phyloP scores from a whole-genome alignment of 2,797 vertebrate genomes.

The Atherinosoma microstoma region DNA sequence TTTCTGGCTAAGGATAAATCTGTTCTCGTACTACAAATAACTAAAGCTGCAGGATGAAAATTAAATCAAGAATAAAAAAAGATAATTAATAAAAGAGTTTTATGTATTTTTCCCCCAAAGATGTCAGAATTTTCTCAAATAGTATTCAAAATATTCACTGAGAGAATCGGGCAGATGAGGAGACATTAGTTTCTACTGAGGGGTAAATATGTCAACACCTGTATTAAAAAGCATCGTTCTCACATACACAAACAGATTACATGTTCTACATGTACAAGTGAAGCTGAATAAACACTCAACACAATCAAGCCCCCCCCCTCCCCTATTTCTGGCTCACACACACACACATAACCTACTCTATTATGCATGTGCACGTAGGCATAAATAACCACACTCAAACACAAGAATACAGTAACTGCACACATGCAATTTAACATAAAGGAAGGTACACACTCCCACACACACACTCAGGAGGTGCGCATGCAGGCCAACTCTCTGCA shows the following conservation, averaged over 20 bases:
- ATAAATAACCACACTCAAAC: conserved; percentile 61
- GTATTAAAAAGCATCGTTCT: conserved; percentile 32
- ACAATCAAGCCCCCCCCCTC: conserved; percentile 21
- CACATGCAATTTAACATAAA: conserved; percentile 61
- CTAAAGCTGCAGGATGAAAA: not conserved
- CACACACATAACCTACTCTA: conserved; percentile 48
- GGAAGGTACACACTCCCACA: conserved; percentile 52
- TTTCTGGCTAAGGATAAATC: not conserved
- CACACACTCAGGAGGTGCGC: conserved; percentile 68
- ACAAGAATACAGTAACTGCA: conserved; percentile 61
- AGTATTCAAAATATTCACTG: not conserved
- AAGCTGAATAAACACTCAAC: conserved; percentile 31
- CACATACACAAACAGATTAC: conserved; percentile 30
- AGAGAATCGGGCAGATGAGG: not conserved
- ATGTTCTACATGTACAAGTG: conserved; percentile 45
- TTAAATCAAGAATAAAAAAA: not conserved
- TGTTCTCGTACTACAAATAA: conserved; percentile 3
- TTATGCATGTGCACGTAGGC: conserved; percentile 72
- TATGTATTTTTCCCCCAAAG: not conserved
- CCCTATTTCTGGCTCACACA: conserved; percentile 24
- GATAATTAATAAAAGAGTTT: conserved; percentile 1
- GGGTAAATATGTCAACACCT: conserved; percentile 46
- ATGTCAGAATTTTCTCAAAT: not conserved
- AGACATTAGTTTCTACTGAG: conserved; percentile 4
- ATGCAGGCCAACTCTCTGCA: conserved; percentile 81